Percentiles rank a stretch among this genome's conserved stretches.
Conservation (phyloP, 1,140 invertebrate genomes). For the Harpegnathos saltator region DNA sequence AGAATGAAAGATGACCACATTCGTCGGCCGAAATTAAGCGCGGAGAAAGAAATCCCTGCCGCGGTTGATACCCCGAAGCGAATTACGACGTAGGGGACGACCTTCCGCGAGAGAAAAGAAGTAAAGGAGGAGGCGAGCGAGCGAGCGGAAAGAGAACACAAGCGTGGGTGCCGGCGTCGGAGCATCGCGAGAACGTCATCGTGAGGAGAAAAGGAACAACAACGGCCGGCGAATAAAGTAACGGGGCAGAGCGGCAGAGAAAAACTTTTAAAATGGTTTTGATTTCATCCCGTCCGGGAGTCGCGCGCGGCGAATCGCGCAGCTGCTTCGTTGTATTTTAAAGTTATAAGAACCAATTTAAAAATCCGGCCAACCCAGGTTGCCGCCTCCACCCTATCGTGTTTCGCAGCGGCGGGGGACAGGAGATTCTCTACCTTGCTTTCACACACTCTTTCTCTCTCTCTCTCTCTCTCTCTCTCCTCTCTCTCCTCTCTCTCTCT, state of each 20-base stretch:
- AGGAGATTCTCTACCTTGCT: no score
- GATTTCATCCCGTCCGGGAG: constrained; percentile 76
- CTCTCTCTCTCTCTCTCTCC: constrained; percentile 1
- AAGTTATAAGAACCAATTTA: constrained; percentile 85
- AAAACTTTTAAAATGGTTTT: constrained; percentile 78
- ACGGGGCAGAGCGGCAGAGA: constrained; percentile 40
- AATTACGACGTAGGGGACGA: constrained; percentile 49
- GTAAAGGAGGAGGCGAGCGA: constrained; percentile 16
- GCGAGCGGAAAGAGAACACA: neutral
- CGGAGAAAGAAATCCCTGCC: constrained; percentile 64
- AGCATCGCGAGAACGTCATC: no score
- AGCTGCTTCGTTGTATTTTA: constrained; percentile 73
- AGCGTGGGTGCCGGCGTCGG: no score
- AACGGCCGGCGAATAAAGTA: constrained; percentile 51
- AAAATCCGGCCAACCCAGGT: constrained; percentile 75
- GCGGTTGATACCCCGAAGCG: constrained; percentile 60
- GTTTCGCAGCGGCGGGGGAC: neutral
- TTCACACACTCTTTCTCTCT: no score
- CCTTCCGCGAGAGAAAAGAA: constrained; percentile 41
- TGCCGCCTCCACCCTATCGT: neutral
- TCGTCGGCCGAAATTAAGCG: constrained; percentile 66
- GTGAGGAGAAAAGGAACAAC: constrained; percentile 29
- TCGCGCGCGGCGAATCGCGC: constrained; percentile 36
- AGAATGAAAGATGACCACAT: constrained; percentile 71
- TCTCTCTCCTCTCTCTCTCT: neutral